Evolutionary conservation across 2,888 invertebrate genomes (phyloP), one percentile per base, ranked within the genome.

Genomic region (Trissolcus brochymenae): DNA sequence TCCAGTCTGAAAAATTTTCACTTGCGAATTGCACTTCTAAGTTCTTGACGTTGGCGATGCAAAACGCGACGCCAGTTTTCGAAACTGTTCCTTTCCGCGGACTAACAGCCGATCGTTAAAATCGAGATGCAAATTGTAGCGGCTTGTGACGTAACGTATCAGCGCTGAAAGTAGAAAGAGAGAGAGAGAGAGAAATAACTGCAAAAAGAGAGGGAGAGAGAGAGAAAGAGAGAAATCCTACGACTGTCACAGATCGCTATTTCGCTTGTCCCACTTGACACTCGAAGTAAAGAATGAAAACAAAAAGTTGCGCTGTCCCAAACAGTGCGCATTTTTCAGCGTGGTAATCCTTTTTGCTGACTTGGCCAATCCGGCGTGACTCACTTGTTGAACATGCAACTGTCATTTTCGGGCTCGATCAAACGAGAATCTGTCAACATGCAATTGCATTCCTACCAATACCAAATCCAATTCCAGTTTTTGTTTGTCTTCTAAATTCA

Each of bases 241-340:
- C 46, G 53, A 64, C 57, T 73, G 65, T 78, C 75, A 61, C 56
- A 66, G 73, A 56, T 51, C 41, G 66, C 59, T 61, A 54, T 71
- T 75, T 57, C 62, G 71, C 64, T 71, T 67, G 74, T 78, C 70
- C 77, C 74, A 78, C 74, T 71, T 78, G 78, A 78, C 78, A 75
- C 67, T 71, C 55, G 67, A 64, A 67, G 71, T 72, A 74, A 73
- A 53, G 70, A 74, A 78, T 61, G 66, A 62, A 70, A 70, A 62
- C 78, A 78, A 71, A 70, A 71, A 74, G 73, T 49, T 21, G 62
- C 50, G 66, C 49, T 62, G 29, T 53, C 53, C 46, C 64, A 50
- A 54, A 53, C 53, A 59, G 59, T 21, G 25, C n/a, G 35, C 51
- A 19, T 62, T 78, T 74, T 74, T 66, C 78, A 57, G 16, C 35